Conservation (phyloP, 2,888 invertebrate species). For the Eilema sororculum region DNA sequence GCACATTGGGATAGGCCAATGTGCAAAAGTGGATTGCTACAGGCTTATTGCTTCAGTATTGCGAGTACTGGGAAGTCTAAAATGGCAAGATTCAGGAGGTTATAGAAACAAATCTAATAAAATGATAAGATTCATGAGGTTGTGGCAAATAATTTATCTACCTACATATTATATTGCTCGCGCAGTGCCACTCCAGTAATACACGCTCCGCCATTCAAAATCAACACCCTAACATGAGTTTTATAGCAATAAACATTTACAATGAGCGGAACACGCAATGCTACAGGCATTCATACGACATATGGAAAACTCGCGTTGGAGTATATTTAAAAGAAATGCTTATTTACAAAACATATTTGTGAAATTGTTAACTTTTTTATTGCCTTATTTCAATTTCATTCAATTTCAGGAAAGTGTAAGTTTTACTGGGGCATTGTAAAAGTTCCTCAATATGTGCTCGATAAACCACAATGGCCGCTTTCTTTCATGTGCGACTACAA, state of each 20-base stretch:
- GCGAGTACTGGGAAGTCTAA: not conserved
- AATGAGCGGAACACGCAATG: constrained; percentile 24
- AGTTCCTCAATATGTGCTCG: not conserved
- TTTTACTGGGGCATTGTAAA: not conserved
- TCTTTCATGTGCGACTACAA: not conserved
- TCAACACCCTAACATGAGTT: not conserved
- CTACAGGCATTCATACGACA: not conserved
- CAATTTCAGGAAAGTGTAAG: not conserved
- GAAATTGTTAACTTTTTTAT: not conserved
- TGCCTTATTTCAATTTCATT: too few species aligned
- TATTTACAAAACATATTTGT: not conserved
- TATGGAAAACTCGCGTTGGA: constrained; percentile 15
- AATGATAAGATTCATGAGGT: too few species aligned
- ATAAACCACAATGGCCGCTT: not conserved
- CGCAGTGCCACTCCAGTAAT: not conserved
- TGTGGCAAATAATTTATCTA: too few species aligned
- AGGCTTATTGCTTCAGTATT: not conserved
- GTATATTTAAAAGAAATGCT: constrained; percentile 1
- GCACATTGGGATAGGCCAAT: too few species aligned
- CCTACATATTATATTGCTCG: not conserved
- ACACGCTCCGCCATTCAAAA: constrained; percentile 2
- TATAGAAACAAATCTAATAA: too few species aligned
- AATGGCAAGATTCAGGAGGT: too few species aligned
- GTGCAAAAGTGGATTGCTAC: too few species aligned
- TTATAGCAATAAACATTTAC: constrained; percentile 25